These are phyloP conservation scores for Phortica magna DNA, from an alignment of 2,888 invertebrate genomes.

Conservation along the genomic window DNA sequence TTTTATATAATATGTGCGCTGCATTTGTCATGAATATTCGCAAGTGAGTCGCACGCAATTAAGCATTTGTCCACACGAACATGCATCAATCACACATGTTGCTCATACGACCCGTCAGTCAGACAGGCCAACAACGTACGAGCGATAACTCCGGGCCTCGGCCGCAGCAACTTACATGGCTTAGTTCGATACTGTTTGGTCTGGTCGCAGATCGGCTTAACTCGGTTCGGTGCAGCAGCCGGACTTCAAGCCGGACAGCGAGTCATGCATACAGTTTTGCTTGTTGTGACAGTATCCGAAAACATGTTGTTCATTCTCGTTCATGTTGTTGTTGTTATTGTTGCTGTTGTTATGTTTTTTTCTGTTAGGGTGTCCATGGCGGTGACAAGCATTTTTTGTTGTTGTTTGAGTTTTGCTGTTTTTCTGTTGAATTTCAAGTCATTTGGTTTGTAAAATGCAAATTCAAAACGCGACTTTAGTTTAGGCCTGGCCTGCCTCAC, in stretches of 20 bases:
- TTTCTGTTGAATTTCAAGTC: constrained; percentile 33
- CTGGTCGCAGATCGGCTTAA: neutral
- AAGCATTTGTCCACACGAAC: constrained; percentile 66
- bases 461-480: constrained; percentile 30
- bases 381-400: constrained; percentile 26
- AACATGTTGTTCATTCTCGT: constrained; percentile 20
- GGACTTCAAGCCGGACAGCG: constrained; percentile 7
- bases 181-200: neutral
- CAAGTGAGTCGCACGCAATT: constrained; percentile 54
- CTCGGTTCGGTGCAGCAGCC: neutral
- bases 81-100: constrained; percentile 66
- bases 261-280: neutral
- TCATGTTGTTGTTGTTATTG: constrained; percentile 13
- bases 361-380: constrained; percentile 8
- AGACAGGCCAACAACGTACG: constrained; percentile 11
- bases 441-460: constrained; percentile 50
- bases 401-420: neutral
- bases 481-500: neutral
- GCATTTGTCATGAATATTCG: constrained; percentile 60
- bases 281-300: constrained; percentile 30
- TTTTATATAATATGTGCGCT: constrained; percentile 30
- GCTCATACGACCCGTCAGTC: constrained; percentile 33
- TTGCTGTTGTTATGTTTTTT: constrained; percentile 20
- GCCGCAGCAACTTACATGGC: neutral
- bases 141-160: neutral